Base-by-base conservation (phyloP, 2,888 invertebrate species). In the Drepanosiphum platanoidis region DNA sequence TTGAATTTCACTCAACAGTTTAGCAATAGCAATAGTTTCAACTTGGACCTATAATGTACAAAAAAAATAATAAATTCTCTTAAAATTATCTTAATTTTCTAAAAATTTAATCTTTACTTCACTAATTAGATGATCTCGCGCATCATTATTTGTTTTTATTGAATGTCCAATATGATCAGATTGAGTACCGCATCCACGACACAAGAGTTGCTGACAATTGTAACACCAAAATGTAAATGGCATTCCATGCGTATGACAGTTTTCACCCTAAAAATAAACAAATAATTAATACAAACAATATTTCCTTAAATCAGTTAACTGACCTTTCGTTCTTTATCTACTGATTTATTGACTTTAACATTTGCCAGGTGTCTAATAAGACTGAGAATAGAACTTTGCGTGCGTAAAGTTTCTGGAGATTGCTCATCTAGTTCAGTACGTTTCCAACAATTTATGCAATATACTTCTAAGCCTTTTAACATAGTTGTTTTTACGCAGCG, bases 391-490 rank as follows among this genome's bases (percentile, higher is more conserved):
- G 94, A 92, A 88, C 91, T 91, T 90, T 94, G 93, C 22, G 94
- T 94, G 87, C 93, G 94, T 88, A 94, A 90, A 88, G 92, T 92
- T 88, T 93, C 93, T 86, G 93, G 92, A 86, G 93, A 92, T 88
- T 93, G 91, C 88, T 93, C 93, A 86, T 93, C 93, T 86, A 93
- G 90, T 88, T 93, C 93, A 86, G 94, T 94, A 87, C 92, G 91
- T 90, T 94, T 94, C 93, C 94, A 94, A 90, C 94, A 94, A 90
- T 94, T 93, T 87, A 92, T 92, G 89, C 94, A 94, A 89, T 92
- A 92, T 88, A 94, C 90, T 89, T 93, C 94, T 79, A 87, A 88
- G 39, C 93, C 94, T 89, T 93, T 93, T 89, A 92, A 92, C 88
- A 94, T 91, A 88, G 92, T 92, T 88, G 92, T 92, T 89, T 93